Conservation (phyloP, 2,888 invertebrate genomes). For the Epirrhoe alternata region DNA sequence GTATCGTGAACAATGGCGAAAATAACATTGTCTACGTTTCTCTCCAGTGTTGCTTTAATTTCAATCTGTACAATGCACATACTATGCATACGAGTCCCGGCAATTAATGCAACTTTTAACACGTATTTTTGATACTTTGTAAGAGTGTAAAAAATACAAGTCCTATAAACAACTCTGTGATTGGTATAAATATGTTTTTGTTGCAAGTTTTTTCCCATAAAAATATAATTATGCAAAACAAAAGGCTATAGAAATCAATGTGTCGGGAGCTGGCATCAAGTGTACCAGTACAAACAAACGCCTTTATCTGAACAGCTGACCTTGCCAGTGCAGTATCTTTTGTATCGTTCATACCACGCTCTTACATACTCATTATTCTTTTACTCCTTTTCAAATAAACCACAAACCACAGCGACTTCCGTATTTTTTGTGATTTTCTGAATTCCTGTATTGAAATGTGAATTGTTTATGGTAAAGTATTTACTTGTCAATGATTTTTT, state of each 20-base stretch:
- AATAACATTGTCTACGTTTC: slow-evolving; percentile 39
- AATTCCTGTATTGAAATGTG: slow-evolving; percentile 48
- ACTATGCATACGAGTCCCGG: slow-evolving; percentile 3
- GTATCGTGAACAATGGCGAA: slow-evolving; percentile 44
- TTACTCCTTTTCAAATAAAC: slow-evolving; percentile 59
- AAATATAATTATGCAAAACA: slow-evolving; percentile 12
- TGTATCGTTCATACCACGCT: slow-evolving; percentile 43
- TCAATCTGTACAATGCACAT: slow-evolving; percentile 12
- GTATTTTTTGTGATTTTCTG: slow-evolving; percentile 69
- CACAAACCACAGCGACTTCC: slow-evolving; percentile 70
- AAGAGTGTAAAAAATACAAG: neutral
- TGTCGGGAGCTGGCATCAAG: slow-evolving; percentile 15
- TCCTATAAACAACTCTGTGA: neutral
- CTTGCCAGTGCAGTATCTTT: slow-evolving; percentile 48
- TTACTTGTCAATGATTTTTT: slow-evolving; percentile 3
- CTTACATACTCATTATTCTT: slow-evolving; percentile 48
- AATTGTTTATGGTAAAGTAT: slow-evolving; percentile 35
- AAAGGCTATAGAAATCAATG: slow-evolving; percentile 24
- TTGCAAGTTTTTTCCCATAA: slow-evolving; percentile 11
- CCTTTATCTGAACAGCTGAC: slow-evolving; percentile 43
- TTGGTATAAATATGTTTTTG: neutral
- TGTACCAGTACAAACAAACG: slow-evolving; percentile 23
- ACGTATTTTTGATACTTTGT: neutral
- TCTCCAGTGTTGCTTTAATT: slow-evolving; percentile 21
- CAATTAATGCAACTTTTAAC: slow-evolving; percentile 6